Conservation (phyloP, 2,113 vertebrate species). For the Macrotus californicus region DNA sequence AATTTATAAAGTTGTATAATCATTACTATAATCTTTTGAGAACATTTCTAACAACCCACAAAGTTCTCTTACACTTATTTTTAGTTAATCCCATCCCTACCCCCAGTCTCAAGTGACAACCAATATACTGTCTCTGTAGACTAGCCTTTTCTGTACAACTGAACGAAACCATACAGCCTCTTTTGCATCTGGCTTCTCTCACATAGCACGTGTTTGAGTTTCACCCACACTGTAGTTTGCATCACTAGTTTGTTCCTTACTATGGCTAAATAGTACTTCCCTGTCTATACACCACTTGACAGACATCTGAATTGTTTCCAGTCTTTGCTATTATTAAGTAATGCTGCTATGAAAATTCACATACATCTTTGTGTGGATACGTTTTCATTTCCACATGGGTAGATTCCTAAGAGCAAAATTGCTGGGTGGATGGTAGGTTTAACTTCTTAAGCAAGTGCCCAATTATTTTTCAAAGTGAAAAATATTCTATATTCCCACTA, state of each 20-base stretch:
- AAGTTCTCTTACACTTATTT: conserved; percentile 7
- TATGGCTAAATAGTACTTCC: neutral
- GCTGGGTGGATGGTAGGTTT: neutral
- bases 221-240: neutral
- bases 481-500: neutral
- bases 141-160: neutral
- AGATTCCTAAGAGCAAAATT: conserved; percentile 14
- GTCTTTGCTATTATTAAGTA: neutral
- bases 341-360: neutral
- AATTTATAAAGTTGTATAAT: neutral
- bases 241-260: neutral
- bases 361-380: neutral
- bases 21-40: neutral
- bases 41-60: neutral
- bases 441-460: conserved; percentile 19
- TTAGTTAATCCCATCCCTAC: neutral
- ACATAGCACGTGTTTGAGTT: neutral
- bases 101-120: neutral
- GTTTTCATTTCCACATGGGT: conserved; percentile 17
- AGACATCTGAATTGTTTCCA: neutral
- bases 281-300: neutral
- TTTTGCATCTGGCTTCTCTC: neutral
- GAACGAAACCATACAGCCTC: neutral
- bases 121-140: neutral
- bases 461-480: conserved; percentile 33